Percentiles rank a stretch among this genome's conserved stretches.
phyloP scores from a whole-genome alignment of 2,797 vertebrate genomes.

The Falco rusticolus region DNA sequence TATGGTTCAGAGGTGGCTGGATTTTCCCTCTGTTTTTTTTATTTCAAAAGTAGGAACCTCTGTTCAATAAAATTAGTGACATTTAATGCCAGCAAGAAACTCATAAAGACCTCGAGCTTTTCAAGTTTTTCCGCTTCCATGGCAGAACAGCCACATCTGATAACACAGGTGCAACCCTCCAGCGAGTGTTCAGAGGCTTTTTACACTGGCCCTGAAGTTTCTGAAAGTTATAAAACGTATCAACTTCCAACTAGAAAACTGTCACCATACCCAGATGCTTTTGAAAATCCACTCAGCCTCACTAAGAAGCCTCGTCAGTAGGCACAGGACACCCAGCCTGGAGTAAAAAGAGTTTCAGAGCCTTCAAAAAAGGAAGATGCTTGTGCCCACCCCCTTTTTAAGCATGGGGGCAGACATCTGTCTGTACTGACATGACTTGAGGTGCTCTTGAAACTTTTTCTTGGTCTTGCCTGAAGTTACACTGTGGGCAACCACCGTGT shows the following conservation, averaged over 20 bases:
- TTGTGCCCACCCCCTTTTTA: neutral
- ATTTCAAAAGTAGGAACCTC: neutral
- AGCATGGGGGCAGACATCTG: accelerated
- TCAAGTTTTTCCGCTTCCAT: neutral
- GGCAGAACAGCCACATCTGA: neutral
- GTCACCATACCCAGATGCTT: neutral
- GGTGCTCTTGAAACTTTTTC: neutral
- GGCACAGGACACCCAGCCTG: neutral
- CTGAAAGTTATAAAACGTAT: neutral
- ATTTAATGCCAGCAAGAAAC: neutral
- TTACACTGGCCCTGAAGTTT: neutral
- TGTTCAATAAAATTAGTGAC: neutral
- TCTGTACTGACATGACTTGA: accelerated
- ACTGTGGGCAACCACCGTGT: neutral
- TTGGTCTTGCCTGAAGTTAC: neutral
- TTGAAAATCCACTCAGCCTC: neutral
- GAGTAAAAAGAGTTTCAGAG: neutral
- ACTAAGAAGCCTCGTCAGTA: neutral
- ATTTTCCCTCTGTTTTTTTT: neutral
- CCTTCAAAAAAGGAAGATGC: neutral
- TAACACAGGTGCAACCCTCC: neutral
- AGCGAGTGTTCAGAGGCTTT: neutral
- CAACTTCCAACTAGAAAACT: neutral
- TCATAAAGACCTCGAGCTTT: neutral
- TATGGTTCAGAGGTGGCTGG: neutral